These are phyloP conservation scores for Pollenia amentaria DNA, from an alignment of 2,888 invertebrate species.

Conservation along the genomic window DNA sequence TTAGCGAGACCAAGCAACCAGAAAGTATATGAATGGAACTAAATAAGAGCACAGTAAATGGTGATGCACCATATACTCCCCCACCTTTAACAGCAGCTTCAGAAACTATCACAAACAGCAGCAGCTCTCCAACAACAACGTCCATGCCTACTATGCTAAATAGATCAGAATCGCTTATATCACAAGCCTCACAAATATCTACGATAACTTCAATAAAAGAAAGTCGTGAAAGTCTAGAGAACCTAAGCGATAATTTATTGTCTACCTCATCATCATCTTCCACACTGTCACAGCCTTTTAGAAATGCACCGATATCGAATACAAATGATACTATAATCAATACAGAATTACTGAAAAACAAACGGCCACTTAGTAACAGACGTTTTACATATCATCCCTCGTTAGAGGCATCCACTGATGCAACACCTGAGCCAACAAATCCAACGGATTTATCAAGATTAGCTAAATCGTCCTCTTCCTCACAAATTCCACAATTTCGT, in stretches of 20 bases:
- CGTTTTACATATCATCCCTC: conserved; percentile 28
- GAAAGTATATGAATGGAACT: conserved; percentile 66
- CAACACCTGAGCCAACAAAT: neutral
- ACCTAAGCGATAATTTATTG: conserved; percentile 1
- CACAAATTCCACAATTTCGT: conserved; percentile 37
- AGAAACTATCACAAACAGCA: neutral
- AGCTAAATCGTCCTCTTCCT: conserved; percentile 25
- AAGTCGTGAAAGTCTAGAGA: conserved; percentile 51
- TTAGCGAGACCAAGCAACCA: neutral
- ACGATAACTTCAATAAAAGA: conserved; percentile 40
- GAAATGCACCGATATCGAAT: neutral
- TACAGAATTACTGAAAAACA: conserved; percentile 22
- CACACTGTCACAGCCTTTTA: neutral
- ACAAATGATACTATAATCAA: conserved; percentile 39
- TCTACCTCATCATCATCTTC: conserved; percentile 6
- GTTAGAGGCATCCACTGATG: neutral
- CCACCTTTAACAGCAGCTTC: neutral
- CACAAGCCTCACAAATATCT: conserved; percentile 39
- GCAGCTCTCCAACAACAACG: neutral
- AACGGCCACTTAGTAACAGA: neutral
- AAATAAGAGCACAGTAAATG: conserved; percentile 21
- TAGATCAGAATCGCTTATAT: conserved; percentile 53
- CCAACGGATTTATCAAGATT: neutral
- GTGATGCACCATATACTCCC: conserved; percentile 52
- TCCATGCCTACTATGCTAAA: conserved; percentile 38